Evolutionary conservation across 1,140 invertebrate genomes (phyloP).

Genomic region (Phthorimaea operculella): DNA sequence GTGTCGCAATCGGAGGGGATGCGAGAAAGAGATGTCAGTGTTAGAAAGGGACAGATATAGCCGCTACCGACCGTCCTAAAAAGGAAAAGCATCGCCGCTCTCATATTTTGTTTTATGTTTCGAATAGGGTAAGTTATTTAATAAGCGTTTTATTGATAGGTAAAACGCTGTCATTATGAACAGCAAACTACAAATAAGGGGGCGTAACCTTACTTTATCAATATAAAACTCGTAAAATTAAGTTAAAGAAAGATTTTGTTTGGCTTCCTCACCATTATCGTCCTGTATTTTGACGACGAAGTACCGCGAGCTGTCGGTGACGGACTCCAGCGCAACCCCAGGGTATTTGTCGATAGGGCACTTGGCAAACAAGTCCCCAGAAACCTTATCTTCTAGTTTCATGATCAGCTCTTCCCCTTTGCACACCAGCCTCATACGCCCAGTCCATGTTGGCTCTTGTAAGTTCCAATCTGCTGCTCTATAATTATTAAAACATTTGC

Average conservation of each 20-base stretch:
- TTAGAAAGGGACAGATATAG: too few relatives aligned
- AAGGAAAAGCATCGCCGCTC: too few relatives aligned
- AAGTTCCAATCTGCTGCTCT: constrained; percentile 99
- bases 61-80: too few relatives aligned
- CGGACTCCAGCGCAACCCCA: constrained; percentile 92
- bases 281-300: constrained; percentile 97
- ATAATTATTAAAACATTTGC: constrained; percentile 24
- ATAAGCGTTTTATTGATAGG: too few relatives aligned
- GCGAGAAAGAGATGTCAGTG: too few relatives aligned
- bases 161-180: too few relatives aligned
- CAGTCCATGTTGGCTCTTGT: constrained; percentile 96
- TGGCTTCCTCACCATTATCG: constrained; percentile 78
- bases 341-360: constrained; percentile 98
- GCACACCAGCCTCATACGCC: constrained; percentile 89
- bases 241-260: constrained; percentile 6
- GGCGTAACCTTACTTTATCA: not conserved
- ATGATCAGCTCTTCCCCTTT: constrained; percentile 88
- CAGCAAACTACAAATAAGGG: not conserved
- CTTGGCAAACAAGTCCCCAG: constrained; percentile 97
- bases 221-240: constrained; percentile 1
- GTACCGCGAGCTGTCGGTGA: constrained; percentile 98
- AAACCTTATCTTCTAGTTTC: constrained; percentile 96
- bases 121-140: too few relatives aligned
- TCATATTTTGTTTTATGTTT: too few relatives aligned
- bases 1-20: too few relatives aligned